Evolutionary conservation across 1,140 invertebrate species (phyloP).

Genomic region (Penaeus vannamei): DNA sequence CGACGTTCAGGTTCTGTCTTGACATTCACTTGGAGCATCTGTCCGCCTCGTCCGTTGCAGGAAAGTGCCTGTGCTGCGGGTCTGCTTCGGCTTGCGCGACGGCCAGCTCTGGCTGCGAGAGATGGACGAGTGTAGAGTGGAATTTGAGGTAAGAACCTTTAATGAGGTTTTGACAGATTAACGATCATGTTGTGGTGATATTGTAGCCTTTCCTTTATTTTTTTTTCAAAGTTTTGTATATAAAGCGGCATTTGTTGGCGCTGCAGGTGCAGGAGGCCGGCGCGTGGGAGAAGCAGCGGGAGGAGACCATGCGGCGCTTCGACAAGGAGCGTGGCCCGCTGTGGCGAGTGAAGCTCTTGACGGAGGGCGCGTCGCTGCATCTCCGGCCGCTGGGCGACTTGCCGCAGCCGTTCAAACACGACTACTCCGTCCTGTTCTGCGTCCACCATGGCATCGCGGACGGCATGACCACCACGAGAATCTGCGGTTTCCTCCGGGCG

Average conservation of each 20-base stretch:
- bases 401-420: no score
- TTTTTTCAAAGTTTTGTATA: no score
- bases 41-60: background rate
- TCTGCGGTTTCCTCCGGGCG: conserved; percentile 32
- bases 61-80: background rate
- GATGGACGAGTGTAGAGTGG: background rate
- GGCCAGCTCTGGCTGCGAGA: background rate
- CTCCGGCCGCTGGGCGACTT: background rate
- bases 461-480: conserved; percentile 41
- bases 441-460: conserved; percentile 44
- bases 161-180: background rate
- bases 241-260: background rate
- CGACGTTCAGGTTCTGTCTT: no score
- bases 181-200: background rate
- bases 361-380: background rate
- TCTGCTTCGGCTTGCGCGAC: background rate
- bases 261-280: conserved; percentile 3
- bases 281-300: background rate
- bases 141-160: background rate
- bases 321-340: conserved; percentile 41
- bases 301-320: conserved; percentile 8
- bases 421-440: conserved; percentile 26
- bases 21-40: no score
- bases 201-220: background rate
- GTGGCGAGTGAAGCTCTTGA: conserved; percentile 36